A percentile compares a stretch with the other conserved stretches of the same genome.
Conservation (phyloP, 2,113 vertebrate genomes). For the Talpa occidentalis region DNA sequence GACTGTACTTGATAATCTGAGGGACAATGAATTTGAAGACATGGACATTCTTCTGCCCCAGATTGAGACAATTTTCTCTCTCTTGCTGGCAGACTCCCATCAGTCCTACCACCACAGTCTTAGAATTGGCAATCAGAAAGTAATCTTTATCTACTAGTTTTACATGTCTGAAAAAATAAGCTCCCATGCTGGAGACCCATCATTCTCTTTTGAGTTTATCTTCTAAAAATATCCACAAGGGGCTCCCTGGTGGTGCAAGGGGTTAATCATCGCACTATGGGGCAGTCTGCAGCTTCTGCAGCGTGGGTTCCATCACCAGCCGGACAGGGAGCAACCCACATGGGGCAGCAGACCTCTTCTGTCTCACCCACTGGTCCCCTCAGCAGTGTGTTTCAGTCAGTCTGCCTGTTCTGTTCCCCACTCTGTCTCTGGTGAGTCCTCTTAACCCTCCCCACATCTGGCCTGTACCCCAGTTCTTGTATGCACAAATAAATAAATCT, state of each 20-base stretch:
- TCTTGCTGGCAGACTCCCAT: constrained; percentile 89
- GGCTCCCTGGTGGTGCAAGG: no score
- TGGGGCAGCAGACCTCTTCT: no score
- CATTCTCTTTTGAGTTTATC: constrained; percentile 89
- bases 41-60: constrained; percentile 89
- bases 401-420: no score
- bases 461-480: no score
- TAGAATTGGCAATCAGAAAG: constrained; percentile 87
- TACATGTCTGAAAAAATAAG: constrained; percentile 90
- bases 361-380: no score
- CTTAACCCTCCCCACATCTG: background rate
- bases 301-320: no score
- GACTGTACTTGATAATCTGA: constrained; percentile 88
- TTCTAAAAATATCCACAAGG: background rate
- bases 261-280: no score
- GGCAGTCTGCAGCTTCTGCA: no score
- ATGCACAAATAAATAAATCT: no score
- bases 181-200: constrained; percentile 91
- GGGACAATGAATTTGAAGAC: constrained; percentile 90
- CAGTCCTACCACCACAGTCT: constrained; percentile 85
- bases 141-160: constrained; percentile 90
- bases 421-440: background rate
- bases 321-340: no score
- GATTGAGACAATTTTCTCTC: constrained; percentile 88
- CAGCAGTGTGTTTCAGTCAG: no score